Percentiles rank a stretch among this genome's conserved stretches.
Evolutionary conservation across 2,113 vertebrate genomes (phyloP).

Genomic region (Ochotona princeps): DNA sequence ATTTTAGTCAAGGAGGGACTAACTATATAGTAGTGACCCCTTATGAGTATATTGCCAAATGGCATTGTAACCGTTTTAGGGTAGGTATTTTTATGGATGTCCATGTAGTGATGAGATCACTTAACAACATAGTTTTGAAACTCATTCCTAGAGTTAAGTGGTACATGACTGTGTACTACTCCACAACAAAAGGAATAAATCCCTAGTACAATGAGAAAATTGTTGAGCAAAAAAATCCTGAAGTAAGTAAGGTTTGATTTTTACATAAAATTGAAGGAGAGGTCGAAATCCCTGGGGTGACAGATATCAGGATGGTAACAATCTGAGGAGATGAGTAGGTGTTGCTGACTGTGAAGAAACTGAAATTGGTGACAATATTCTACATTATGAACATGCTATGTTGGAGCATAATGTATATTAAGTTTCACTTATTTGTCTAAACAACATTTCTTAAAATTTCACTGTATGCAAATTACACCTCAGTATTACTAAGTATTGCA

Average conservation of each 20-base stretch:
- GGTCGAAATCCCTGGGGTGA: not conserved
- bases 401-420: not conserved
- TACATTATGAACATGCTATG: not conserved
- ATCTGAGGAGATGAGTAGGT: not conserved
- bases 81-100: not conserved
- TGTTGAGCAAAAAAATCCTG: not conserved
- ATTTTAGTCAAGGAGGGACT: not conserved
- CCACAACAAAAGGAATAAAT: slow-evolving; percentile 5
- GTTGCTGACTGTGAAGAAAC: not conserved
- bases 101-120: not conserved
- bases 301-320: not conserved
- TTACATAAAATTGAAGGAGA: not conserved
- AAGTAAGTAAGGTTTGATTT: not conserved
- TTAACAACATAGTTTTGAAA: not conserved
- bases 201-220: not conserved
- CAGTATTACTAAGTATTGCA: not conserved
- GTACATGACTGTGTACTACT: not conserved
- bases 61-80: not conserved
- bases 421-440: not conserved
- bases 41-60: not conserved
- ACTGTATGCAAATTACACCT: not conserved
- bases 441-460: not conserved
- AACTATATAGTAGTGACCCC: not conserved
- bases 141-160: not conserved
- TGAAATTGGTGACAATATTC: not conserved